A percentile compares a stretch with the other conserved stretches of the same genome.
These are phyloP conservation scores for Seriola dumerili DNA, from an alignment of 2,113 vertebrate genomes.

Conservation along the genomic window DNA sequence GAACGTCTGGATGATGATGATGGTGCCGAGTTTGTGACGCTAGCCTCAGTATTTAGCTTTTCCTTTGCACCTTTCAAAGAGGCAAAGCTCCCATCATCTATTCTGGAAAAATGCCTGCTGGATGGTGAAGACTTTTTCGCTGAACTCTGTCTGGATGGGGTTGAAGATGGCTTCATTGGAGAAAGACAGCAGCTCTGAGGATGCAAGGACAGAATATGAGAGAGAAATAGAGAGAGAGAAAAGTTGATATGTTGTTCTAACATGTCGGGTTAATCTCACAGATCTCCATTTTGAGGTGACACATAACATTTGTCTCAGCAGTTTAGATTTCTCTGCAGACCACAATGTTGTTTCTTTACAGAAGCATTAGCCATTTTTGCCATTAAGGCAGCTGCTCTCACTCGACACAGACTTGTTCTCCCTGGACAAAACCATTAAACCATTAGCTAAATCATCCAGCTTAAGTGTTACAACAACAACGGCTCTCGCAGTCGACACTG, in stretches of 20 bases:
- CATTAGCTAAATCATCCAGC: constrained; percentile 75
- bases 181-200: constrained; percentile 49
- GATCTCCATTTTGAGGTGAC: constrained; percentile 39
- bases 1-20: constrained; percentile 20
- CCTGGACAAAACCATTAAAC: constrained; percentile 72
- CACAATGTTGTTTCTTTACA: constrained; percentile 39
- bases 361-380: constrained; percentile 50
- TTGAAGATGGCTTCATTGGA: constrained; percentile 68
- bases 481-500: constrained; percentile 58
- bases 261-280: constrained; percentile 26
- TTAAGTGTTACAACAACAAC: constrained; percentile 76
- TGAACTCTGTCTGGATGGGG: constrained; percentile 21
- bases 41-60: constrained; percentile 2
- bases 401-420: constrained; percentile 62
- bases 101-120: neutral
- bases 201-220: constrained; percentile 12
- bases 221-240: constrained; percentile 1
- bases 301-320: constrained; percentile 32
- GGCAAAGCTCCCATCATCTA: constrained; percentile 6
- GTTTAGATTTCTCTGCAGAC: constrained; percentile 59
- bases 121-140: constrained; percentile 19
- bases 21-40: neutral
- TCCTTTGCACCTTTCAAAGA: constrained; percentile 32
- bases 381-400: constrained; percentile 67
- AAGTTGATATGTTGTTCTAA: constrained; percentile 15